Base-by-base conservation (phyloP, 64 coral and sea anemone species). In the Pachyseris speciosa region DNA sequence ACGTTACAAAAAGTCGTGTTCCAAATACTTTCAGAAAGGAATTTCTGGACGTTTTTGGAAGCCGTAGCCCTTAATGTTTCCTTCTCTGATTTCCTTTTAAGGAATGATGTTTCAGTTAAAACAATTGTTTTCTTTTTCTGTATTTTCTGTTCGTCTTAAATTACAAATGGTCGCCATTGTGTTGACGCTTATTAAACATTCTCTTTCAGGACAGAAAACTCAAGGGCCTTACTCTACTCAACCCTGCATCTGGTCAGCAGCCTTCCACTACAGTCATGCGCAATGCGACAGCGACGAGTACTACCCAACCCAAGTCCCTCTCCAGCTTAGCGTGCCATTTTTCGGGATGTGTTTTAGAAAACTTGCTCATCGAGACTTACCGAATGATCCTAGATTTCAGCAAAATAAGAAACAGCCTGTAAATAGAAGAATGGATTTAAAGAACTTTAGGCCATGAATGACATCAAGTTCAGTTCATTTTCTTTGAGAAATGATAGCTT, bases 151-250 rank as follows among this genome's bases (percentile, higher is more conserved):
- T 45, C 43, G 43, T 6, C 43, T 45, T n/a, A n/a, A n/a, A n/a
- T n/a, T n/a, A n/a, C n/a, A n/a, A n/a, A n/a, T n/a, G n/a, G n/a
- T n/a, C n/a, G n/a, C n/a, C n/a, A n/a, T n/a, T n/a, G n/a, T n/a
- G n/a, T 20, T 16, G 52, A 58, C 52, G 0, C 10, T 58, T 58
- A 13, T 20, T 20, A 71, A 38, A 29, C 25, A 27, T 39, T 48
- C 27, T n/a, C 10, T 81, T 81, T 60, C 34, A 81, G 77, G 52
- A 61, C 8, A 37, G 53, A 61, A 59, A 81, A 29, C 31, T 81
- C 8, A 22, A 24, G 9, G 20, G 53, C 0, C 48, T 81, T n/a
- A 13, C 77, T n/a, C 16, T 34, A 55, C 77, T 36, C 22, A 57
- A 10, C 7, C 27, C 29, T 22, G 26, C 52, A 81, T 33, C 51